A percentile compares a stretch with the other conserved stretches of the same genome.
Evolutionary conservation across 2,797 vertebrate species (phyloP).

Genomic region (Mycteria americana): DNA sequence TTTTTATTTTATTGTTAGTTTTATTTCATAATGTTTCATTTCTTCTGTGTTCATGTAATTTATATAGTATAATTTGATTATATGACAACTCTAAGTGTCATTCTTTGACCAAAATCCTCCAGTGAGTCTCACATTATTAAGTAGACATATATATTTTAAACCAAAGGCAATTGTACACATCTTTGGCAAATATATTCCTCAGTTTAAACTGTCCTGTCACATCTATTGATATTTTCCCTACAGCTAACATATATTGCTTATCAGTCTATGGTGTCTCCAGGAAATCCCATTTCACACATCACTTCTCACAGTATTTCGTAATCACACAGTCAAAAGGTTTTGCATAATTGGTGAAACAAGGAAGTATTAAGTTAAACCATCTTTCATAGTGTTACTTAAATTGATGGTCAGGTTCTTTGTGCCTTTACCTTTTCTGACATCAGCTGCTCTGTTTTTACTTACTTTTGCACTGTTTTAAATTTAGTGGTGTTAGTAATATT

Average conservation of each 20-base stretch:
- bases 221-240: neutral
- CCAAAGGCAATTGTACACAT: neutral
- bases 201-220: neutral
- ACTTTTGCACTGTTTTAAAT: neutral
- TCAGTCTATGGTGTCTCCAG: neutral
- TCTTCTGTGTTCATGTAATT: neutral
- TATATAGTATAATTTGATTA: neutral
- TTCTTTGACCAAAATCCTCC: neutral
- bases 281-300: constrained; percentile 21
- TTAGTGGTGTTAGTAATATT: neutral
- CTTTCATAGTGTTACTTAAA: neutral
- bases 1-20: neutral
- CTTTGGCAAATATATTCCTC: neutral
- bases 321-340: neutral
- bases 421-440: neutral
- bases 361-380: neutral
- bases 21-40: neutral
- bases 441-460: neutral
- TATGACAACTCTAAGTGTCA: neutral
- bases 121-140: neutral
- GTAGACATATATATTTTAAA: neutral
- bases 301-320: constrained; percentile 15
- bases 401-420: neutral
- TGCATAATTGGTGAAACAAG: neutral
- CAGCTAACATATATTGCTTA: neutral